Conservation (phyloP, 2,113 vertebrate species). For the Irena cyanogastra region DNA sequence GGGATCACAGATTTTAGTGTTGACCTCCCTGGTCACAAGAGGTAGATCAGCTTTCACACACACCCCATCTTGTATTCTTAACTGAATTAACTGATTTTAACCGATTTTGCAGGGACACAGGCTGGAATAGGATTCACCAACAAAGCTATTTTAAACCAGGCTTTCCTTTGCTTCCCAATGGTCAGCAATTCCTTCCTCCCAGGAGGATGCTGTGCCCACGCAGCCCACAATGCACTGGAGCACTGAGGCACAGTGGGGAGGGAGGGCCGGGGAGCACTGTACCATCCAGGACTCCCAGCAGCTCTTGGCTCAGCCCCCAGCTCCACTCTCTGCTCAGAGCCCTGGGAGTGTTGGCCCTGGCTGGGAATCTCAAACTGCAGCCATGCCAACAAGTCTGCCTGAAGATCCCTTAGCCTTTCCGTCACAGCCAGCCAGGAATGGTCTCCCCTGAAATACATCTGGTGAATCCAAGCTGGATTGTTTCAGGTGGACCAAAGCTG, state of each 20-base stretch:
- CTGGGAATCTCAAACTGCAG: not conserved
- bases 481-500: not conserved
- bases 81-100: not conserved
- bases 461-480: not conserved
- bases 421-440: not conserved
- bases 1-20: not conserved
- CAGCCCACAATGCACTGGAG: not conserved
- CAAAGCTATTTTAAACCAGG: not conserved
- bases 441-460: not conserved
- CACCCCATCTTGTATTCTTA: too few species aligned
- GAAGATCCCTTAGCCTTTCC: not conserved
- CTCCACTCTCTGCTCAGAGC: not conserved
- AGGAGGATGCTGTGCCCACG: not conserved
- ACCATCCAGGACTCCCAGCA: not conserved
- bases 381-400: not conserved
- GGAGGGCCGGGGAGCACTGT: accelerated
- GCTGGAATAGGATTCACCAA: not conserved
- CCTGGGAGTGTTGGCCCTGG: not conserved
- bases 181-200: not conserved
- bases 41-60: not conserved
- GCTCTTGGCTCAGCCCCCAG: not conserved
- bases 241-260: not conserved
- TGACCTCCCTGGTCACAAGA: not conserved
- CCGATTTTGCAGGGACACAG: not conserved
- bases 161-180: not conserved